These are phyloP conservation scores for Achatina immaculata DNA, from an alignment of 1,140 invertebrate species.

Conservation along the genomic window DNA sequence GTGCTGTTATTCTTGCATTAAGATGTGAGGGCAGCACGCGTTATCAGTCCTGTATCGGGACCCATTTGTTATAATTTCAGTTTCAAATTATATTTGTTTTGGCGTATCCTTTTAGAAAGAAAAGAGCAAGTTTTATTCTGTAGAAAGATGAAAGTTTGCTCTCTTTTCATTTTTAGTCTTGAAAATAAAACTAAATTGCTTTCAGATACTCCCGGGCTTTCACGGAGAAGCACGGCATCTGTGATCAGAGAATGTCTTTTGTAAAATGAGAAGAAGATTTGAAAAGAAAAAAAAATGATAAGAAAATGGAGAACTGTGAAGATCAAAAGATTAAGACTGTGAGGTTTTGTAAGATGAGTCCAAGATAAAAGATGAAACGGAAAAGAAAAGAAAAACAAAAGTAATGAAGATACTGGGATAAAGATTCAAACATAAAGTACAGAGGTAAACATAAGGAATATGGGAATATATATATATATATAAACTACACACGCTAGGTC, in stretches of 20 bases:
- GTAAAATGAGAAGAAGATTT: background rate
- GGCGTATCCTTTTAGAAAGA: background rate
- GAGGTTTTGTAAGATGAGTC: background rate
- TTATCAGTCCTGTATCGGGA: conserved; percentile 2
- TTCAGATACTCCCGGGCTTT: background rate
- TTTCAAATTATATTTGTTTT: conserved; percentile 4
- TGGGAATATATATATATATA: too few relatives aligned
- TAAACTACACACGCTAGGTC: too few relatives aligned
- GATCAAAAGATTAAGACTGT: background rate
- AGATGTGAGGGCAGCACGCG: background rate
- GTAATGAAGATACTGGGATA: background rate
- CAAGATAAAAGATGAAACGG: background rate
- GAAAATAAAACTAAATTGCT: background rate
- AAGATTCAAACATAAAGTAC: too few relatives aligned
- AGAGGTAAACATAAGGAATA: too few relatives aligned
- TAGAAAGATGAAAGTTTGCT: background rate
- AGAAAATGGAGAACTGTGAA: background rate
- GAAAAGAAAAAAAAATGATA: background rate
- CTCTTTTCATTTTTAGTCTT: background rate
- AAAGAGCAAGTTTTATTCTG: background rate
- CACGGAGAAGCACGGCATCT: background rate
- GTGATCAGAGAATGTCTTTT: background rate
- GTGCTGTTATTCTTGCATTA: conserved; percentile 6
- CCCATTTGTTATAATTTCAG: conserved; percentile 15
- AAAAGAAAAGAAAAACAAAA: background rate